Evolutionary conservation across 2,113 vertebrate species (phyloP).

Genomic region (Zosterops pallidus): DNA sequence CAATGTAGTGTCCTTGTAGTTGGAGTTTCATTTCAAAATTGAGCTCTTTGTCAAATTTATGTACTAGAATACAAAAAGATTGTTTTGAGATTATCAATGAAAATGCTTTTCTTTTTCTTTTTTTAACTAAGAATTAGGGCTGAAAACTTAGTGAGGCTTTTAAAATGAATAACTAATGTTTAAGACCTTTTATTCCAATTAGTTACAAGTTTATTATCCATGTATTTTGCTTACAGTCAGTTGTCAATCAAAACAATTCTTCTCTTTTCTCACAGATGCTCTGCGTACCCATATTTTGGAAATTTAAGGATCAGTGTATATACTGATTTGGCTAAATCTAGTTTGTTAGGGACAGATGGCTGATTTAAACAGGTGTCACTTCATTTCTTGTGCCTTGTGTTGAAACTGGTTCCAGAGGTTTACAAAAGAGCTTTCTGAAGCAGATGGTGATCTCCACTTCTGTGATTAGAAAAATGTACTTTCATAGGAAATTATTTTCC

Average conservation of each 20-base stretch:
- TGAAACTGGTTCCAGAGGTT: constrained; percentile 69
- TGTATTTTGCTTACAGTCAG: not conserved
- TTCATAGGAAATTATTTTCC: constrained; percentile 66
- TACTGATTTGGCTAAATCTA: constrained; percentile 52
- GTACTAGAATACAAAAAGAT: not conserved
- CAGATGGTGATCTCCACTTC: constrained; percentile 71
- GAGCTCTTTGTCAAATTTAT: not conserved
- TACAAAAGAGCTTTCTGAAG: constrained; percentile 71
- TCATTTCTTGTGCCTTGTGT: constrained; percentile 71
- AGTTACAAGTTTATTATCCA: not conserved
- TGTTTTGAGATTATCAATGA: not conserved
- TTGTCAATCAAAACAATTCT: not conserved
- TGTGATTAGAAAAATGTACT: constrained; percentile 52
- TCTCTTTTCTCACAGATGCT: constrained; percentile 49
- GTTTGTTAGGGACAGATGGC: constrained; percentile 75
- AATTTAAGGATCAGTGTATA: constrained; percentile 34
- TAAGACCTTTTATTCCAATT: not conserved
- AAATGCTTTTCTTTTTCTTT: not conserved
- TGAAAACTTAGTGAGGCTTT: constrained; percentile 11
- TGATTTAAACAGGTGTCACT: constrained; percentile 79
- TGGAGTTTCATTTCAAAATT: not conserved
- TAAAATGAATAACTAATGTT: not conserved
- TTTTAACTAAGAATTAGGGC: not conserved
- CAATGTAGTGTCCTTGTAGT: not conserved
- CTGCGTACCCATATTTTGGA: constrained; percentile 54